Conservation (phyloP, 2,888 invertebrate species). For the Tolmerus cingulatus region DNA sequence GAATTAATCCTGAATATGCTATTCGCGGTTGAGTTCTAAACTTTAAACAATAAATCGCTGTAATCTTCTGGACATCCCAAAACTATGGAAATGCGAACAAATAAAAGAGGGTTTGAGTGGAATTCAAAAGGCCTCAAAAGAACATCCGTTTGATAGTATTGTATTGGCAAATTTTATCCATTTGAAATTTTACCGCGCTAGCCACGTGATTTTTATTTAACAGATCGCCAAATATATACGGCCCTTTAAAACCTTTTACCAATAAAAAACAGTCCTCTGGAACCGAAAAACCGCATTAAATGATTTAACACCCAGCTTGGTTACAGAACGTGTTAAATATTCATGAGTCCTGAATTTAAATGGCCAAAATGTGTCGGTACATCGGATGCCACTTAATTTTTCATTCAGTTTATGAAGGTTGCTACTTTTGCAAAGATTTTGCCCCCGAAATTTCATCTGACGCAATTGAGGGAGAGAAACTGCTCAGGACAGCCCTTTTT, state of each 20-base stretch:
- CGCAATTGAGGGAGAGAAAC: not conserved
- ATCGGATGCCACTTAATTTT: not conserved
- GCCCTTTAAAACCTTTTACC: not conserved
- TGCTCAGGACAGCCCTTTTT: not conserved
- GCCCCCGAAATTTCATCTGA: not conserved
- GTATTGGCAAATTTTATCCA: not conserved
- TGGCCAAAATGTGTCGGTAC: not conserved
- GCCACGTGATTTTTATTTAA: not conserved
- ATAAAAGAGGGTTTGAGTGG: not conserved
- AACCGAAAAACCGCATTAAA: not conserved
- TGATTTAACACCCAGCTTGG: not conserved
- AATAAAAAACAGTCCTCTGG: not conserved
- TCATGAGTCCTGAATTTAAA: not conserved
- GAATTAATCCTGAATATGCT: not conserved
- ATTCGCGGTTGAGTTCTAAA: not conserved
- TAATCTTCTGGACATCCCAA: not conserved
- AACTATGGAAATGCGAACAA: not conserved
- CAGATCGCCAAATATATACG: not conserved
- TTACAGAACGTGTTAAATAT: not conserved
- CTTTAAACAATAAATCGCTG: not conserved
- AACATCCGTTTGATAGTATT: not conserved
- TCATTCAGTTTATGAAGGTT: not conserved
- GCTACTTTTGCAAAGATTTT: not conserved
- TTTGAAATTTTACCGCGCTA: not conserved
- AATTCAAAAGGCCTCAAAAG: not conserved